phyloP scores from a whole-genome alignment of 2,797 vertebrate species.

The Karalla daura region DNA sequence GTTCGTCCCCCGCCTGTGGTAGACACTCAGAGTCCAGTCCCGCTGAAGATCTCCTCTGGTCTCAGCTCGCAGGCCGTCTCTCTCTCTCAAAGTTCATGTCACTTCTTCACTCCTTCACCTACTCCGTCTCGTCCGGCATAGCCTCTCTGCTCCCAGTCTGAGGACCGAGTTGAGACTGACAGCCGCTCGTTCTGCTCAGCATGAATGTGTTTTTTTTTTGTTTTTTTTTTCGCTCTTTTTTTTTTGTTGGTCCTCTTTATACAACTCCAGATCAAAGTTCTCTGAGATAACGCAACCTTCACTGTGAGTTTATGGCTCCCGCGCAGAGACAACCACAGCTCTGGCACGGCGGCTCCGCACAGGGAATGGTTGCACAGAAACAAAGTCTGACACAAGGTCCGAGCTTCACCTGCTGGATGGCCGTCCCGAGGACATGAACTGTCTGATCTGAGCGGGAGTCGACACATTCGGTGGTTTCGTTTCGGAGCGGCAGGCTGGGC shows the following conservation, averaged over 20 bases:
- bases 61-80: constrained; percentile 23
- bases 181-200: constrained; percentile 31
- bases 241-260: constrained; percentile 68
- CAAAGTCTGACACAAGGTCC: constrained; percentile 8
- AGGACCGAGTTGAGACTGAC: constrained; percentile 28
- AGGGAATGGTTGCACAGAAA: constrained; percentile 22
- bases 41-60: constrained; percentile 50
- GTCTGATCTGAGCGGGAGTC: constrained; percentile 25
- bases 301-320: constrained; percentile 69
- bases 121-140: constrained; percentile 7
- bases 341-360: constrained; percentile 24
- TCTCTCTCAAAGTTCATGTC: constrained; percentile 37
- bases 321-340: constrained; percentile 39
- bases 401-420: neutral
- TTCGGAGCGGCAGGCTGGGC: constrained; percentile 5
- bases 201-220: constrained; percentile 18
- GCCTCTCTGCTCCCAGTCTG: constrained; percentile 19
- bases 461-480: neutral
- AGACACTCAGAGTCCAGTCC: constrained; percentile 42
- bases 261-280: constrained; percentile 83
- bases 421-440: constrained; percentile 4
- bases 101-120: constrained; percentile 21
- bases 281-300: constrained; percentile 74
- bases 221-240: no score
- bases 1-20: neutral